These are phyloP conservation scores for Malurus leucopterus DNA, from an alignment of 2,797 vertebrate genomes.

Conservation along the genomic window DNA sequence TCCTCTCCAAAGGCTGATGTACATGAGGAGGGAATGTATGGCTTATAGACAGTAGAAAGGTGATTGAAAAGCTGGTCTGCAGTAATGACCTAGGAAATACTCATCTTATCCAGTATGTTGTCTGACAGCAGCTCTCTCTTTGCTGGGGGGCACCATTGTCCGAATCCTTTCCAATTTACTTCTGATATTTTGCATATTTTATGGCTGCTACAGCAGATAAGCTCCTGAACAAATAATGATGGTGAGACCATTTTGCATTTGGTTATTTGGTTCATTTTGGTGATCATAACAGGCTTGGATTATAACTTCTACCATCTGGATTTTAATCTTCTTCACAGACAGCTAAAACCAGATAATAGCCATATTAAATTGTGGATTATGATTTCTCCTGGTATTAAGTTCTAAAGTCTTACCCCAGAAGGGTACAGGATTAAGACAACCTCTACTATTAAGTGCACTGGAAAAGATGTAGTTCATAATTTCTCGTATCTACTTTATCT, in stretches of 20 bases:
- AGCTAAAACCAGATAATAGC: constrained; percentile 64
- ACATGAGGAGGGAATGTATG: accelerated
- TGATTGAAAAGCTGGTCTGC: neutral
- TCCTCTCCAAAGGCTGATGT: neutral
- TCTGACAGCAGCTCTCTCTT: neutral
- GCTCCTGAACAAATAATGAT: constrained; percentile 24
- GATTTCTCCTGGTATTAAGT: constrained; percentile 59
- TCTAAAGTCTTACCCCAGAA: constrained; percentile 38
- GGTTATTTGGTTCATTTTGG: constrained; percentile 59
- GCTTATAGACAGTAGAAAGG: neutral
- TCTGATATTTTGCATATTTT: neutral
- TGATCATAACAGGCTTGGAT: constrained; percentile 56
- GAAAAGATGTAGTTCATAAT: constrained; percentile 20
- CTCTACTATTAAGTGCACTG: constrained; percentile 29
- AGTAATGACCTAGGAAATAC: neutral
- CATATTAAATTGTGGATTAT: constrained; percentile 67
- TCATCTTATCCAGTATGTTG: neutral
- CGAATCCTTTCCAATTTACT: neutral
- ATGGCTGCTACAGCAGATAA: neutral
- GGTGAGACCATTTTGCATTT: constrained; percentile 26
- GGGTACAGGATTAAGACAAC: constrained; percentile 31
- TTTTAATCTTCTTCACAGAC: constrained; percentile 69
- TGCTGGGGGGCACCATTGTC: neutral
- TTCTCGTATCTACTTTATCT: constrained; percentile 20
- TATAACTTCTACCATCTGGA: constrained; percentile 65